Percentiles rank a stretch among this genome's conserved stretches.
Conservation (phyloP, 2,113 vertebrate species). For the zebrafish (Danio rerio) region DNA sequence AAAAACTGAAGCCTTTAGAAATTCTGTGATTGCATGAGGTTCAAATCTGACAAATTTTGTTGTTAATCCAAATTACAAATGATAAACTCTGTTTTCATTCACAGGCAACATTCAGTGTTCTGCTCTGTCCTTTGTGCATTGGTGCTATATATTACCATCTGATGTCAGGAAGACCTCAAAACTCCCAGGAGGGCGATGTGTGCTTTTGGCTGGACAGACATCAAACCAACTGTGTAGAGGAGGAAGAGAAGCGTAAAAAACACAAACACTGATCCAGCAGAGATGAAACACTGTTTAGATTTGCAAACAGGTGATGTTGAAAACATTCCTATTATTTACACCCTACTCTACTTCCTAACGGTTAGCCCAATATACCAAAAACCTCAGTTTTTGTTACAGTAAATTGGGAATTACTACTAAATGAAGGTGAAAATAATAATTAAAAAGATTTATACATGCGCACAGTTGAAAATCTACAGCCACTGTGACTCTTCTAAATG, state of each 20-base stretch:
- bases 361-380: neutral
- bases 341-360: neutral
- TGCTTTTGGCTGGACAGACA: constrained; percentile 11
- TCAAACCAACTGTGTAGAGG: constrained; percentile 8
- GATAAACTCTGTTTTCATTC: neutral
- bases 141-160: neutral
- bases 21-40: neutral
- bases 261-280: neutral
- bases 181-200: constrained; percentile 8
- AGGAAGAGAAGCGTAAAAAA: neutral
- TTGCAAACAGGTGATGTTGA: neutral
- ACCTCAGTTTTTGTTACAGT: neutral
- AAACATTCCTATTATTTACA: neutral
- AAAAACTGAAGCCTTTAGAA: no score
- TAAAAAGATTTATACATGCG: neutral
- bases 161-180: constrained; percentile 22
- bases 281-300: neutral
- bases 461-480: neutral
- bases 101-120: neutral
- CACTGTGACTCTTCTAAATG: neutral
- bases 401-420: neutral
- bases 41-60: neutral
- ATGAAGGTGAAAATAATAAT: neutral
- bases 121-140: neutral
- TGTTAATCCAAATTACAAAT: neutral